Base-by-base conservation (phyloP, 2,113 vertebrate genomes). In the Cyprinus carpio region DNA sequence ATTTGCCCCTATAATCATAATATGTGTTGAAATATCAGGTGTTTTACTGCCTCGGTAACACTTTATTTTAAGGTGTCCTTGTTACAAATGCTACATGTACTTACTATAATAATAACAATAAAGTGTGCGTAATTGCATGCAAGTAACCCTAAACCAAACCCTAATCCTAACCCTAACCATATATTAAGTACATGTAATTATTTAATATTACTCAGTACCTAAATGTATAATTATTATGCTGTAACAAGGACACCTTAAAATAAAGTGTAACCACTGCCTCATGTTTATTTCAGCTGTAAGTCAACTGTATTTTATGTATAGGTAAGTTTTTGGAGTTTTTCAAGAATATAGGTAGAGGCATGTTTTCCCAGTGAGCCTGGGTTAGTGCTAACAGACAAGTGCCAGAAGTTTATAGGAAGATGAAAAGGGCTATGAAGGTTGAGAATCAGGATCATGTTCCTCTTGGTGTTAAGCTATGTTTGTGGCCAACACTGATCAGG, bases 381-480 rank as follows among this genome's bases (percentile, higher is more conserved):
- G 6, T 29, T 54, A 3, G 62, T 51, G 79, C 31, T 83, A 40
- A 56, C 49, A 83, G 46, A 83, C 46, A 72, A 82, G 31, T 58
- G 13, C 8, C 20, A 0, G 20, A 20, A 40, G 81, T 72, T 4
- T 69, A 34, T 31, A 20, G 23, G 31, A 25, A 9, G 81, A 72
- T 58, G 11, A 76, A 76, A 83, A 72, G 49, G 40, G 40, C 25
- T 81, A 69, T 81, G 79, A 67, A 72, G 49, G 49, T 58, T 72
- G 81, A 54, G 81, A 83, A 58, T 27, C 31, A 37, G 79, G 79
- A 80, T 85, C 71, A 76, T 85, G 82, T 89, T 87, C 49, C 82
- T n/a, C 27, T 71, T 82, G 25, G 23, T 78, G 75, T 83, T 54
- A 64, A 81, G 82, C 75, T 29, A 58, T 86, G 72, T 87, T 81